These are phyloP conservation scores for Tillus elongatus DNA, from an alignment of 2,888 invertebrate genomes.

Conservation along the genomic window DNA sequence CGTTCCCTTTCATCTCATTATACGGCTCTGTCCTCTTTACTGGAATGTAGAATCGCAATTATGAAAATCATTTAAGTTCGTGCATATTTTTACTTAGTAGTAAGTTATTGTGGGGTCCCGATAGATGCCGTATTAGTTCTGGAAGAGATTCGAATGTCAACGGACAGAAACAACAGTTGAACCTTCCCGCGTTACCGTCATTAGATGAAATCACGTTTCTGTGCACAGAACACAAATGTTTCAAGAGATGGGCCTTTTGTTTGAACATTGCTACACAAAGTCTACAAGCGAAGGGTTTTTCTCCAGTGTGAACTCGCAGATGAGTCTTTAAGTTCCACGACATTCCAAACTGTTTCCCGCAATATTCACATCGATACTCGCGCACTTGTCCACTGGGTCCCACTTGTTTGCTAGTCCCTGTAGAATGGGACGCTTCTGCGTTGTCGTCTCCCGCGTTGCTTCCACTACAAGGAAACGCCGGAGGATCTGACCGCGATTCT, in stretches of 20 bases:
- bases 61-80: too few relatives aligned
- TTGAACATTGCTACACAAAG: conserved; percentile 87
- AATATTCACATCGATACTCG: conserved; percentile 81
- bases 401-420: conserved; percentile 36
- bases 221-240: conserved; percentile 83
- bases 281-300: conserved; percentile 82
- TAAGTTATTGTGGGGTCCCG: conserved; percentile 81
- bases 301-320: conserved; percentile 78
- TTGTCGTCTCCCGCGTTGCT: conserved; percentile 25
- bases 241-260: conserved; percentile 79
- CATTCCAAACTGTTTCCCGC: conserved; percentile 87
- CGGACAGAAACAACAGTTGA: conserved; percentile 83
- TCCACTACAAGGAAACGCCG: conserved; percentile 24
- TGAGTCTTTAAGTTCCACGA: conserved; percentile 88
- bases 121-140: conserved; percentile 76
- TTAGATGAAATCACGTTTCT: conserved; percentile 79
- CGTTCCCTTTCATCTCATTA: too few relatives aligned
- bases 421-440: conserved; percentile 30
- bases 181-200: conserved; percentile 64
- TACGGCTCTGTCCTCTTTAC: too few relatives aligned
- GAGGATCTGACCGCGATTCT: conserved; percentile 27
- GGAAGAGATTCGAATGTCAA: conserved; percentile 78
- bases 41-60: too few relatives aligned
- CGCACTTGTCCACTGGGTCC: conserved; percentile 51
- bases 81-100: conserved; percentile 80